Evolutionary conservation across 1,140 invertebrate species (phyloP).

Genomic region (Bombyx mandarina): DNA sequence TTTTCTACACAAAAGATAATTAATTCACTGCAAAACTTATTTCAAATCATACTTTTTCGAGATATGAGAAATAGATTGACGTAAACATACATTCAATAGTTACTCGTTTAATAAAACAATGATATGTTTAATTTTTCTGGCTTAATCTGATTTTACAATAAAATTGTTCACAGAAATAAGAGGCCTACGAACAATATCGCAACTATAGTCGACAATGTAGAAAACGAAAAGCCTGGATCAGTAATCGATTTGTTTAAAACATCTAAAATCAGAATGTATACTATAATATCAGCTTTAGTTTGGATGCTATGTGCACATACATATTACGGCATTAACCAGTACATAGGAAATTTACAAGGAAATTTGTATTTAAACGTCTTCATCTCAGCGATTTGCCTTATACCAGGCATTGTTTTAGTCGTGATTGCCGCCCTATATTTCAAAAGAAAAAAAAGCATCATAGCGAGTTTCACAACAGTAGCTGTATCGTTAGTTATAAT

Average conservation of each 20-base stretch:
- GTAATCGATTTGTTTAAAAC: constrained; percentile 76
- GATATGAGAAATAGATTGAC: no score
- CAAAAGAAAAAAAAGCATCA: constrained; percentile 66
- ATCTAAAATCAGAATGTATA: constrained; percentile 80
- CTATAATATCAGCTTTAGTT: constrained; percentile 75
- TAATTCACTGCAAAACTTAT: no score
- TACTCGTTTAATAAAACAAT: no score
- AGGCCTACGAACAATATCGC: constrained; percentile 67
- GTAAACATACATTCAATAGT: no score
- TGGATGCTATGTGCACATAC: constrained; percentile 80
- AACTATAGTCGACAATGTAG: constrained; percentile 49
- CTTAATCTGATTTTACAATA: no score
- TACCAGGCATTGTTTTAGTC: constrained; percentile 77
- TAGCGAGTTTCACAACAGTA: constrained; percentile 33
- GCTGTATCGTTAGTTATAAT: constrained; percentile 39
- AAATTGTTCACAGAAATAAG: constrained; percentile 56
- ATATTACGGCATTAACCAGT: constrained; percentile 82
- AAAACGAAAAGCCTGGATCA: constrained; percentile 19
- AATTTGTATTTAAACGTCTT: constrained; percentile 82
- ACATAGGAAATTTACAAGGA: constrained; percentile 77
- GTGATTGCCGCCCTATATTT: constrained; percentile 75
- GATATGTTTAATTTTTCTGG: no score
- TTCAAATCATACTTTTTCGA: no score
- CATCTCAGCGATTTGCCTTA: constrained; percentile 72
- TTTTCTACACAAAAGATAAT: no score